phyloP scores from a whole-genome alignment of 2,888 invertebrate species.

The Leptothorax acervorum region DNA sequence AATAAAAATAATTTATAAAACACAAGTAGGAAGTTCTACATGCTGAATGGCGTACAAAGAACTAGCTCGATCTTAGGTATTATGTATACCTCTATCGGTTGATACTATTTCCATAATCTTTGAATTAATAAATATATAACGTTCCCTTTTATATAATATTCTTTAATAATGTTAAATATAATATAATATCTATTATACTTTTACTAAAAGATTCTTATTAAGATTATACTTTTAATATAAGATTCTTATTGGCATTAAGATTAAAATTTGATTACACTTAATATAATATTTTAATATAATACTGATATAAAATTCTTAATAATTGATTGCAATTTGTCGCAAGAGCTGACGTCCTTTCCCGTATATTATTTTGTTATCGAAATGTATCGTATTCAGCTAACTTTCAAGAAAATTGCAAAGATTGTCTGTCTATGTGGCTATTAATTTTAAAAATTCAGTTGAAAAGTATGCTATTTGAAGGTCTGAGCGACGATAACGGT shows the following conservation, averaged over 20 bases:
- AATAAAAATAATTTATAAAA: conserved; percentile 7
- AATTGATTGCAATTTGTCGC: neutral
- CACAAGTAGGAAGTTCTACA: neutral
- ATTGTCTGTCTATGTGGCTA: neutral
- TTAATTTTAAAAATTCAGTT: conserved; percentile 8
- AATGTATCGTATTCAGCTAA: neutral
- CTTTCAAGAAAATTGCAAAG: neutral
- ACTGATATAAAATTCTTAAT: neutral
- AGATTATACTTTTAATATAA: neutral
- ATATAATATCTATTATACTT: neutral
- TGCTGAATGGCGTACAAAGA: neutral
- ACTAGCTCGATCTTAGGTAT: neutral
- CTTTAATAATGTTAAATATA: neutral
- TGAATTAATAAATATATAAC: neutral
- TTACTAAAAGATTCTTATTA: neutral
- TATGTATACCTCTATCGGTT: neutral
- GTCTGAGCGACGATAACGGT: neutral
- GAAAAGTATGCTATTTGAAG: conserved; percentile 2
- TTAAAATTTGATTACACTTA: neutral
- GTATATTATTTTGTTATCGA: neutral
- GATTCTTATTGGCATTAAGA: neutral
- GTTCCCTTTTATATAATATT: neutral
- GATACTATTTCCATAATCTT: neutral
- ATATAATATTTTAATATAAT: neutral
- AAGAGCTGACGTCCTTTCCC: neutral